phyloP scores from a whole-genome alignment of 1,140 invertebrate genomes.

The Arion vulgaris region DNA sequence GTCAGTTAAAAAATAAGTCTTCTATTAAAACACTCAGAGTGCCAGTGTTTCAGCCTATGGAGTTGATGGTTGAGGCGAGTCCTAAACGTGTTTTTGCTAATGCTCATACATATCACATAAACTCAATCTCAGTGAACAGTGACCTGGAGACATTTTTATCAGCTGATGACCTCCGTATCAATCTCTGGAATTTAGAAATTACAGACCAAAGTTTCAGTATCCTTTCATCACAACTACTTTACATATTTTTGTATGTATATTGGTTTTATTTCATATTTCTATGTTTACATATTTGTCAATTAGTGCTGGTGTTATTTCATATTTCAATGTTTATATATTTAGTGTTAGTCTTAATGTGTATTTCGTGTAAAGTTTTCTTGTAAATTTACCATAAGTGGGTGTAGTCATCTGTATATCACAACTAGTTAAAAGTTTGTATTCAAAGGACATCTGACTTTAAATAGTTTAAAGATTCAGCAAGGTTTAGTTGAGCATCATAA shows the following conservation, averaged over 20 bases:
- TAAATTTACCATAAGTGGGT: too few relatives aligned
- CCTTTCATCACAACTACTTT: constrained; percentile 73
- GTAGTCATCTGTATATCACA: too few relatives aligned
- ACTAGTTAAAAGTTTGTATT: too few relatives aligned
- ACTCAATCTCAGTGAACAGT: constrained; percentile 99
- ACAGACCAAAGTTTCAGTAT: constrained; percentile 98
- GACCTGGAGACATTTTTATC: constrained; percentile 99
- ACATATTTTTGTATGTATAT: not conserved
- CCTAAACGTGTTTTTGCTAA: constrained; percentile 98
- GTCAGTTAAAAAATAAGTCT: constrained; percentile 88
- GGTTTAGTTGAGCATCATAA: too few relatives aligned
- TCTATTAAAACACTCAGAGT: constrained; percentile 89
- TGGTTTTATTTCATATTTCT: too few relatives aligned
- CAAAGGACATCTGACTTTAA: too few relatives aligned
- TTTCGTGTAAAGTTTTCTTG: too few relatives aligned
- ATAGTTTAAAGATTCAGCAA: too few relatives aligned
- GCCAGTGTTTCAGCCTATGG: constrained; percentile 92
- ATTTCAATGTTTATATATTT: too few relatives aligned
- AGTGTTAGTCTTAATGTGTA: too few relatives aligned
- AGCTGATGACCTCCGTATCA: constrained; percentile 98
- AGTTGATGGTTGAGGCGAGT: constrained; percentile 98
- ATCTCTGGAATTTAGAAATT: constrained; percentile 99
- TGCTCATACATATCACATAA: constrained; percentile 99
- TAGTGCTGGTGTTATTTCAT: too few relatives aligned
- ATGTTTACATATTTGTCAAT: too few relatives aligned